Evolutionary conservation across 2,113 vertebrate genomes (phyloP).

Genomic region (Oncorhynchus keta): DNA sequence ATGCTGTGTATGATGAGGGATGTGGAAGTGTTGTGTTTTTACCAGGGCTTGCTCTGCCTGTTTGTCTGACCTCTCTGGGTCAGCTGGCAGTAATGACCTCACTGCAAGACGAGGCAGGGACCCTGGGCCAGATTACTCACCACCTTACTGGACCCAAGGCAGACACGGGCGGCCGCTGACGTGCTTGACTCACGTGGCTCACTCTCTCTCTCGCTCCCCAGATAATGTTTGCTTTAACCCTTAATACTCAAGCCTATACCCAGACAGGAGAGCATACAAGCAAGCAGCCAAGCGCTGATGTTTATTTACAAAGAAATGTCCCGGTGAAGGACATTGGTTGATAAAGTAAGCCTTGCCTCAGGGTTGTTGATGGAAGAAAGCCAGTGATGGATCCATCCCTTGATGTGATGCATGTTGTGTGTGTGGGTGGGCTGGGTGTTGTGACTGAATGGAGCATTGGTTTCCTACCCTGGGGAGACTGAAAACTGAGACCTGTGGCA

Average conservation of each 20-base stretch:
- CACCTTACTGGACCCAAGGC: slow-evolving; percentile 26
- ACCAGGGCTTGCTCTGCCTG: not conserved
- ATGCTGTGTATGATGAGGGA: not conserved
- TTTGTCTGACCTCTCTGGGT: slow-evolving; percentile 21
- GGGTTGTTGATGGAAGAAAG: not conserved
- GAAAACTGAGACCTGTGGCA: slow-evolving; percentile 5
- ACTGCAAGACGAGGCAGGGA: slow-evolving; percentile 17
- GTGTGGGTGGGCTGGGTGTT: not conserved
- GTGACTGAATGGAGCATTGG: not conserved
- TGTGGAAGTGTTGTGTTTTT: not conserved
- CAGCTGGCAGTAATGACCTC: slow-evolving; percentile 26
- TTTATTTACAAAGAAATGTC: too few species aligned
- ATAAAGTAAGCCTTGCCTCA: not conserved
- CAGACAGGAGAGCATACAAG: not conserved
- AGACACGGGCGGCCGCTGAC: slow-evolving; percentile 37
- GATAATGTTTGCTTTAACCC: not conserved
- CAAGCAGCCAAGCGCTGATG: too few species aligned
- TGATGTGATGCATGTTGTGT: not conserved
- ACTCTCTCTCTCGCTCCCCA: not conserved
- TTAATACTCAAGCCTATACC: too few species aligned
- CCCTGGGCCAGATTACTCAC: slow-evolving; percentile 50
- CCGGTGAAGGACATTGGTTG: not conserved
- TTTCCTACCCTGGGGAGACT: not conserved
- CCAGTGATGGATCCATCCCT: not conserved
- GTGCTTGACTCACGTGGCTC: slow-evolving; percentile 50